Evolutionary conservation across 2,888 invertebrate genomes (phyloP), one percentile per base, ranked within the genome.

Genomic region (Mythimna impura): DNA sequence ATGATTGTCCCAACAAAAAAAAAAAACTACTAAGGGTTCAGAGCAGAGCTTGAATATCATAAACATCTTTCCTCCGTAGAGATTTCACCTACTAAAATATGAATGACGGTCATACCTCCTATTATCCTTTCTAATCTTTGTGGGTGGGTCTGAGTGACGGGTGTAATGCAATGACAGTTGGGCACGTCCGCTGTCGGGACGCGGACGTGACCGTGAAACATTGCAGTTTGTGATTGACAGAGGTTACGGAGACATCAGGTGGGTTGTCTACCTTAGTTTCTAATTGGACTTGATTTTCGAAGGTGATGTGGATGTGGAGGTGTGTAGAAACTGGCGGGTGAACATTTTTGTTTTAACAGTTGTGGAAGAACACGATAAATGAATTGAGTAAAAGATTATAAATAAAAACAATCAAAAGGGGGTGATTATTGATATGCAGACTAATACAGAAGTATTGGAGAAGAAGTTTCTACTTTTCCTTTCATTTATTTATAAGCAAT

Each of bases 51-150:
- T 30, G 17, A 20, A 9, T 25, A 34, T 36, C 47, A 10, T 25
- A 47, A 25, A 34, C 34, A 67, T 43, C 20, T 36, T 22, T 55
- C 55, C 62, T 63, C 55, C 25, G 25, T 36, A 40, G 50, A 65
- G 30, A 5, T 10, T 20, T 30, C 50, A 14, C 50, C 57, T 73
- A 40, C 25, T 64, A 20, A 57, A 65, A 73, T 65, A 65, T 64
- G 30, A 57, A 73, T 30, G 40, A 22, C 22, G 6, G 25, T 40
- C 25, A 64, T 2, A 5, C 17, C 14, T 30, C 17, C 9, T 20
- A 47, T n/a, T 63, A 55, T 54, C 71, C 40, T 10, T 73, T 73
- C 17, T 73, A 58, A 73, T 52, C 22, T 73, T 14, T 40, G 36
- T 57, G 3, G 30, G 50, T 50, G 20, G 3, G 73, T 22, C 14